phyloP scores from a whole-genome alignment of 2,888 invertebrate species.

The Pristionchus exspectatus region DNA sequence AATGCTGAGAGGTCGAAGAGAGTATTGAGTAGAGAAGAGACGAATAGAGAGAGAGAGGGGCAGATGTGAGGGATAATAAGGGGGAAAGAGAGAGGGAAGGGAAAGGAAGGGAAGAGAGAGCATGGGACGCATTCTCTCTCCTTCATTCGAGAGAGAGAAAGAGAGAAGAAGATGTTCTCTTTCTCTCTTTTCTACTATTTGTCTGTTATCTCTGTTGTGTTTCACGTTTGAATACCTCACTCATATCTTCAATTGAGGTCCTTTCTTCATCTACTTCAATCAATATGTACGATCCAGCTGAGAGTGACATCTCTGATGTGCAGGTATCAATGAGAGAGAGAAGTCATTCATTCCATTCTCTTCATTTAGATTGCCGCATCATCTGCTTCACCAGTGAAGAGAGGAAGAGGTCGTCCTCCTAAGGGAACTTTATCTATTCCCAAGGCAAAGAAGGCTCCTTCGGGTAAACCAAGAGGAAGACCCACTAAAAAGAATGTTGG shows the following conservation, averaged over 20 bases:
- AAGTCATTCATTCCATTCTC: not conserved
- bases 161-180: not conserved
- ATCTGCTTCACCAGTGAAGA: not conserved
- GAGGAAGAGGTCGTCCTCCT: not conserved
- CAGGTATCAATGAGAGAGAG: slow-evolving; percentile 1
- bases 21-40: not conserved
- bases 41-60: not conserved
- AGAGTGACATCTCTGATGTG: not conserved
- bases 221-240: not conserved
- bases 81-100: not conserved
- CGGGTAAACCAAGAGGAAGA: not conserved
- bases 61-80: slow-evolving; percentile 2
- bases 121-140: not conserved
- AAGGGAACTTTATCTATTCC: not conserved
- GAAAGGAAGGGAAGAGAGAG: not conserved
- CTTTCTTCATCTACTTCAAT: not conserved
- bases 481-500: not conserved
- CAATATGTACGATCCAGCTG: not conserved
- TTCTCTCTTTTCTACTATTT: too few relatives aligned
- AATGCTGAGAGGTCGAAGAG: not conserved
- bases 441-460: not conserved
- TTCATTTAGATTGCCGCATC: not conserved
- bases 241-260: not conserved
- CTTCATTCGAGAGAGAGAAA: not conserved
- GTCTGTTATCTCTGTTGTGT: not conserved